Evolutionary conservation across 2,113 vertebrate species (phyloP), one percentile per base, ranked within the genome.

Genomic region (Sinocyclocheilus maitianheensis): DNA sequence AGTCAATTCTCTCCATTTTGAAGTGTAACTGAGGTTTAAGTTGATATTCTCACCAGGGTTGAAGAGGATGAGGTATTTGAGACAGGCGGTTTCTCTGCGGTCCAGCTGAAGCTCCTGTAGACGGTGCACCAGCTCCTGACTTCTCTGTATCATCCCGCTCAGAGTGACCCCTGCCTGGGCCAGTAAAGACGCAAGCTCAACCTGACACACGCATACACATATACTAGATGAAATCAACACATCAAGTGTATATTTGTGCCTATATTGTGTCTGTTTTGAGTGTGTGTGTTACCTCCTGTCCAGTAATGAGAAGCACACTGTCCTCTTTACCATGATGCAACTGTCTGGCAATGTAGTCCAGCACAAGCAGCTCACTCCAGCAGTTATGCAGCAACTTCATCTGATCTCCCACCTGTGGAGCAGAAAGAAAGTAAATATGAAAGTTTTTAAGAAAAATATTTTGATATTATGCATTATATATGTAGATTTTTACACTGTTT

Each of bases 41-140:
- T 60, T 9, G 4, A 72, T 12, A 43, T 62, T 79, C 97, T 95
- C 85, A 98, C 97, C 97, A 0, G 97, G 96, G 91, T 97, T 97
- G 92, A 99, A 98, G 87, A 99, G 96, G 90, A 97, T 95, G 77
- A 98, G 96, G 90, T 97, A 98, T 92, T 97, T 98, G 88, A 98
- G 94, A 90, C 97, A 98, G 92, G 96, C 95, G 0, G 97, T 95
- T 87, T 98, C 97, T 87, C 96, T 95, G 60, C 94, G 93, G 87
- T 98, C 97, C 63, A 97, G 93, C 89, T 97, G 96, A 26, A 98
- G 93, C 0, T 94, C 90, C 0, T 94, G 96, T 53, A 98, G 84
- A 87, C 94, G 95, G n/a, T 95, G 91, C 18, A 96, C 94, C 9
- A 99, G 93, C 84, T 97, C 95, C 89, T 97, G 96, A 0, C 96